Percentiles rank a stretch among this genome's conserved stretches.
Conservation (phyloP, 2,888 invertebrate genomes). For the Hedychridium roseum region DNA sequence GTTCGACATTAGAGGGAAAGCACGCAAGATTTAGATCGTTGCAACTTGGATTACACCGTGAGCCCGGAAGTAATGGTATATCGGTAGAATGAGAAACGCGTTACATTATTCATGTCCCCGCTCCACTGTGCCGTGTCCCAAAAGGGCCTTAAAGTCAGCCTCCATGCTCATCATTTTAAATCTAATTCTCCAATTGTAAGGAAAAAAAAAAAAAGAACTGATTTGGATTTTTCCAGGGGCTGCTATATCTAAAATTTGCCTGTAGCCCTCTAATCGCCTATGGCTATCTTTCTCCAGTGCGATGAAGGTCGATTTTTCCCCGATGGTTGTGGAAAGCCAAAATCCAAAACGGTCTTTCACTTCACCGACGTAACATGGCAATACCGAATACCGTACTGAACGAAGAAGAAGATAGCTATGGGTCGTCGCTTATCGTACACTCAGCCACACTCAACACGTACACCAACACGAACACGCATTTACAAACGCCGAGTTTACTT, state of each 20-base stretch:
- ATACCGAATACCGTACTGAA: constrained; percentile 25
- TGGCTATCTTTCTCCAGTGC: constrained; percentile 43
- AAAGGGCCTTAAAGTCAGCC: no score
- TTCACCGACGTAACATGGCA: no score
- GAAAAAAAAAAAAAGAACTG: constrained; percentile 4
- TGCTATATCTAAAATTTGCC: constrained; percentile 47
- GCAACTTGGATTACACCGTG: no score
- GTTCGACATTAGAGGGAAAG: constrained; percentile 26
- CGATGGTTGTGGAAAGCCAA: no score
- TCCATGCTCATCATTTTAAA: no score
- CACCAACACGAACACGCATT: background rate
- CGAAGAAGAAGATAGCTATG: constrained; percentile 45
- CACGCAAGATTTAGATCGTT: constrained; percentile 36
- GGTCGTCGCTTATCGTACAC: constrained; percentile 42
- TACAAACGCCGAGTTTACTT: no score
- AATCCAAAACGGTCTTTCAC: no score
- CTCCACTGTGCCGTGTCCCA: no score
- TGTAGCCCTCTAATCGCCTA: constrained; percentile 45
- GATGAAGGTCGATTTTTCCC: constrained; percentile 33
- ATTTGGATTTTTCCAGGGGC: constrained; percentile 42
- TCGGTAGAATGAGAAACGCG: no score
- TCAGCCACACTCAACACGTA: no score
- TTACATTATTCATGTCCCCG: no score
- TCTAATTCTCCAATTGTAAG: constrained; percentile 6
- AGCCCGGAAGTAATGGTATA: no score